Percentiles rank a stretch among this genome's conserved stretches.
phyloP scores from a whole-genome alignment of 2,888 invertebrate genomes.

The Tanytarsus gracilentus region DNA sequence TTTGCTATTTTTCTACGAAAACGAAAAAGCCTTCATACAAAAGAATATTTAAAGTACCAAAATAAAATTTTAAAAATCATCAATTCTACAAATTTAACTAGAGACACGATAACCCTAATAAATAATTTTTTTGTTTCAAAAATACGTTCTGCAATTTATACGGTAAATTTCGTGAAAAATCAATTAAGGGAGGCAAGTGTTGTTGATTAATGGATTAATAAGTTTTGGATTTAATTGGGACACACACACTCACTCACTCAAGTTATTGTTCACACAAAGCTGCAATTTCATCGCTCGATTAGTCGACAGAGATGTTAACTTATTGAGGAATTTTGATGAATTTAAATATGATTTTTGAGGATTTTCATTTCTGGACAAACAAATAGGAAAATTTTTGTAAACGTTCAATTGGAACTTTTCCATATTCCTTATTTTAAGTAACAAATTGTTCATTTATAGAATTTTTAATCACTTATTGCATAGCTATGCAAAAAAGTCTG shows the following conservation, averaged over 20 bases:
- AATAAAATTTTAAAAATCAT: neutral
- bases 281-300: slow-evolving; percentile 7
- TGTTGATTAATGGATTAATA: too few species aligned
- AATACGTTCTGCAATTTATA: too few species aligned
- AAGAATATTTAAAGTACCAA: neutral
- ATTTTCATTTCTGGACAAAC: neutral
- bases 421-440: neutral
- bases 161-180: too few species aligned
- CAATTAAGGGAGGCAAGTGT: too few species aligned
- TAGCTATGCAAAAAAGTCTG: neutral
- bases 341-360: neutral
- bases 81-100: too few species aligned
- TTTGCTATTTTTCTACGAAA: neutral
- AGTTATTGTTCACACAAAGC: too few species aligned
- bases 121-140: too few species aligned
- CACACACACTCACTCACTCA: too few species aligned
- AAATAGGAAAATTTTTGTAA: slow-evolving; percentile 1
- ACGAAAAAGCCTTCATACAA: neutral
- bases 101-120: too few species aligned
- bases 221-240: too few species aligned
- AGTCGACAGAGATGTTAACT: neutral
- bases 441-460: neutral
- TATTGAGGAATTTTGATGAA: too few species aligned
- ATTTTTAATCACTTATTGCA: neutral
- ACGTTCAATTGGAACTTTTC: slow-evolving; percentile 3